Conservation (phyloP, 1,140 invertebrate species). For the Drosophila sulfurigaster region DNA sequence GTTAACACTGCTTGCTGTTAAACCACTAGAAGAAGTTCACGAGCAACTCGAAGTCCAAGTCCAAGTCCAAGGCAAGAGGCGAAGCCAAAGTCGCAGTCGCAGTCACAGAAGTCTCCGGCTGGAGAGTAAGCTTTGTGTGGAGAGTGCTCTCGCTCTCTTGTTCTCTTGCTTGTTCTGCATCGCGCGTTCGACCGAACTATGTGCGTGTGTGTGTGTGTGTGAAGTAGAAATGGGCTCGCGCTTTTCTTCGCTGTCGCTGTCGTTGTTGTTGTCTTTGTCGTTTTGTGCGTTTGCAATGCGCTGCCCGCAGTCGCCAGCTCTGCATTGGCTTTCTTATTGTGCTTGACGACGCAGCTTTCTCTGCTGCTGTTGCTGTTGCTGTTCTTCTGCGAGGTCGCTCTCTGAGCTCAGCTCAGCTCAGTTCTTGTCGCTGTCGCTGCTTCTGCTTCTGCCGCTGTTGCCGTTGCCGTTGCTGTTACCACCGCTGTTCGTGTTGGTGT, state of each 20-base stretch:
- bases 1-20: constrained; percentile 45
- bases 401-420: too few relatives aligned
- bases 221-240: constrained; percentile 72
- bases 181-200: constrained; percentile 4
- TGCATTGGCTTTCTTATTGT: constrained; percentile 26
- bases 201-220: constrained; percentile 40
- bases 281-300: constrained; percentile 50
- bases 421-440: constrained; percentile 16
- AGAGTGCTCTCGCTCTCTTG: constrained; percentile 40
- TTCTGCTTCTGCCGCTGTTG: neutral
- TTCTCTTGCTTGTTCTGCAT: constrained; percentile 51
- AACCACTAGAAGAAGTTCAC: neutral
- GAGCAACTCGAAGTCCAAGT: too few relatives aligned
- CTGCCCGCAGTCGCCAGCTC: constrained; percentile 5
- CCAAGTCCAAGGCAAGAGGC: too few relatives aligned
- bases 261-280: too few relatives aligned
- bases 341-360: constrained; percentile 13
- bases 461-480: constrained; percentile 14
- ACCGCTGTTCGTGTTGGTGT: constrained; percentile 43
- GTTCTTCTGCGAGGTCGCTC: neutral
- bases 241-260: constrained; percentile 47
- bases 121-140: constrained; percentile 44
- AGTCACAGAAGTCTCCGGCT: constrained; percentile 36
- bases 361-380: constrained; percentile 22
- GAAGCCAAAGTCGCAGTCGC: neutral